phyloP scores from a whole-genome alignment of 2,113 vertebrate genomes.

The Semicossyphus pulcher region DNA sequence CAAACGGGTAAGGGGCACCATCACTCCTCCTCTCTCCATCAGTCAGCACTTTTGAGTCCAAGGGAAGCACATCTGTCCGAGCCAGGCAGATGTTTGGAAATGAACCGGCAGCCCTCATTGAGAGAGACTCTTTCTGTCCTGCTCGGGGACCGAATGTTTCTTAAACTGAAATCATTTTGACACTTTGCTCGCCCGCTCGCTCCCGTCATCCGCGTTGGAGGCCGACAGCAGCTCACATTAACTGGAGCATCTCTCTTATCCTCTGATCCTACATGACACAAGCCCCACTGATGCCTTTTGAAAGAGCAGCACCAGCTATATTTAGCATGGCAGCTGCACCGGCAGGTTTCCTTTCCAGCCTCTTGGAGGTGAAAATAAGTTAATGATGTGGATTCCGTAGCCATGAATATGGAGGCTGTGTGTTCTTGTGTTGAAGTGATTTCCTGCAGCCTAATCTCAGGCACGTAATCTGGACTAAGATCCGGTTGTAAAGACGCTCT shows the following conservation, averaged over 20 bases:
- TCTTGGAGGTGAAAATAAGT: conserved; percentile 19
- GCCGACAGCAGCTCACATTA: conserved; percentile 56
- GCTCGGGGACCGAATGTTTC: conserved; percentile 46
- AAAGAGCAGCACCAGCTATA: conserved; percentile 64
- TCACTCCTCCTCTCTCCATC: neutral
- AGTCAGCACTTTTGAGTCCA: conserved; percentile 5
- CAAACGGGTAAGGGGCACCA: neutral
- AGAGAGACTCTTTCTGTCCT: conserved; percentile 18
- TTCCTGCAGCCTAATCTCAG: conserved; percentile 8
- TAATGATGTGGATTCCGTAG: conserved; percentile 29
- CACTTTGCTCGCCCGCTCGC: conserved; percentile 9
- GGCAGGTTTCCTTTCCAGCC: conserved; percentile 39
- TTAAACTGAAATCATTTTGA: conserved; percentile 52
- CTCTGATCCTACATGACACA: conserved; percentile 63
- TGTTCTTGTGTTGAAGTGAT: conserved; percentile 3
- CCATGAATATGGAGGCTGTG: neutral
- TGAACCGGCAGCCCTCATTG: conserved; percentile 1
- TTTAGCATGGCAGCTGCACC: conserved; percentile 69
- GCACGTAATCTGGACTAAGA: neutral
- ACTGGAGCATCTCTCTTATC: conserved; percentile 60
- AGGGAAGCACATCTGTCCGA: conserved; percentile 17
- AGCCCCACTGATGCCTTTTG: conserved; percentile 61
- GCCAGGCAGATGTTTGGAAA: conserved; percentile 45
- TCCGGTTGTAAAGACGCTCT: neutral
- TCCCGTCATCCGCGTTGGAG: conserved; percentile 27